Base-by-base conservation (phyloP, 2,888 invertebrate species). In the Lasioglossum lativentre region DNA sequence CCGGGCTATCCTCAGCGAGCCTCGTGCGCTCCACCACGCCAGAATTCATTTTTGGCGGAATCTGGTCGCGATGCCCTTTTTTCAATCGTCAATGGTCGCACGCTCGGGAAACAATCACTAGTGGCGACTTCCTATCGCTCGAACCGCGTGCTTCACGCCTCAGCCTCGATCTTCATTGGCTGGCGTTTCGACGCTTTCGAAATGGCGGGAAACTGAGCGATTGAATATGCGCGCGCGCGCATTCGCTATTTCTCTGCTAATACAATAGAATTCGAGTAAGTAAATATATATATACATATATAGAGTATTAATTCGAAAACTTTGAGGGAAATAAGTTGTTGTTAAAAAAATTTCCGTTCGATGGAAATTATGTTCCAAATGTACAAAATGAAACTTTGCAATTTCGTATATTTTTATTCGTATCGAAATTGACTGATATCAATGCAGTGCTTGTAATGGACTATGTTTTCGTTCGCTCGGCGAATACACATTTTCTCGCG, bases 11-110 rank as follows among this genome's bases (percentile, higher is more conserved):
- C 47, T 91, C 87, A 47, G 75, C 80, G 19, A 92, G 78, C 45
- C 89, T 86, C 76, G 89, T 90, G 74, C 89, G 86, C 63, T 90
- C 92, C 71, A 88, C 89, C 88, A 89, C 87, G 88, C 88, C 91
- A 83, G 93, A 88, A 92, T 93, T 93, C 93, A 93, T 94, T 92
- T 93, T 93, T 92, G 91, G 90, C 93, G 91, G 91, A 92, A 91
- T 91, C 89, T 83, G 89, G 89, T 90, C 85, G 75, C 85, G 42
- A 70, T 80, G 70, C 30, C 56, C 81, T 83, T 76, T 83, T 86
- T 85, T 88, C 87, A 84, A 90, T 90, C 89, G 90, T 75, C 85
- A 75, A 81, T 75, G 76, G 74, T 86, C 75, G 81, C 77, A 81
- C 80, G 77, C 70, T 52, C 38, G 76, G 40, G 79, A 85, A 88